Conservation (phyloP, 2,113 vertebrate species). For the Syrrhaptes paradoxus region DNA sequence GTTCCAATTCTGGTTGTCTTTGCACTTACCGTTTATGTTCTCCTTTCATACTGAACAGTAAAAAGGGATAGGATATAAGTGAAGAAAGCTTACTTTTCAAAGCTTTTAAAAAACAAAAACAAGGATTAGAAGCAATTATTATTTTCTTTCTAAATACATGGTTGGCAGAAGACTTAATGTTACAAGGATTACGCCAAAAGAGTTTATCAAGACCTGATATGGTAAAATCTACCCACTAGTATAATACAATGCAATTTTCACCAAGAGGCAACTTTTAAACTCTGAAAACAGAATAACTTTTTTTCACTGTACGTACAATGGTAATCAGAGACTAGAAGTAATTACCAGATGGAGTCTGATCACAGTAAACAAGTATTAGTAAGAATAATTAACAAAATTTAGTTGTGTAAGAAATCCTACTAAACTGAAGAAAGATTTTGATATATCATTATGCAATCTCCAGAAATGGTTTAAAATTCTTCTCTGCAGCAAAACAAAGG, state of each 20-base stretch:
- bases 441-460: not conserved
- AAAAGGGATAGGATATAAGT: slow-evolving; percentile 51
- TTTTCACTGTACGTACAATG: not conserved
- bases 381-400: not conserved
- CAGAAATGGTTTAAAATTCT: not conserved
- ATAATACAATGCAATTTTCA: not conserved
- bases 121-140: slow-evolving; percentile 49
- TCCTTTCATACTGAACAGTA: slow-evolving; percentile 67
- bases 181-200: not conserved
- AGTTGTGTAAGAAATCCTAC: not conserved
- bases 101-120: slow-evolving; percentile 67
- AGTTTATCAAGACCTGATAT: not conserved
- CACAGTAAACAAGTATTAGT: not conserved
- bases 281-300: not conserved
- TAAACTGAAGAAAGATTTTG: not conserved
- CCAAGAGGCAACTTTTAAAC: not conserved
- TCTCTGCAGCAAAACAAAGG: not conserved
- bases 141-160: not conserved
- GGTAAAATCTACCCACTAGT: not conserved
- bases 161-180: not conserved
- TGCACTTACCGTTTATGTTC: slow-evolving; percentile 72
- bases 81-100: slow-evolving; percentile 65
- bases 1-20: not conserved
- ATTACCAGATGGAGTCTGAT: not conserved
- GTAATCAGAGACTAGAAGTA: not conserved